Percentiles rank a stretch among this genome's conserved stretches.
Conservation (phyloP, 2,113 vertebrate species). For the Pachycephala philippinensis region DNA sequence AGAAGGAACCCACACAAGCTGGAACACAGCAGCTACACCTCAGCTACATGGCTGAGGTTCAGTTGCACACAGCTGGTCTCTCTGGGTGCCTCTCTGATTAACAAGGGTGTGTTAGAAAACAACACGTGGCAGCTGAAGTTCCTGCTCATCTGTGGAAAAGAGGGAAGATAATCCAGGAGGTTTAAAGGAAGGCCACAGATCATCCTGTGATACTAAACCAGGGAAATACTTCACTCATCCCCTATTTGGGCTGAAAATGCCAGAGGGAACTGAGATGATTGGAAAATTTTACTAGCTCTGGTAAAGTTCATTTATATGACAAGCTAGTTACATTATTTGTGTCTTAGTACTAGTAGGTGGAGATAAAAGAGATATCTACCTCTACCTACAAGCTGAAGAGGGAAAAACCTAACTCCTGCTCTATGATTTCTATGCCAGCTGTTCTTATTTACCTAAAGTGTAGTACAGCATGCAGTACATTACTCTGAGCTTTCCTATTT, state of each 20-base stretch:
- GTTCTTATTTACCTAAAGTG: not conserved
- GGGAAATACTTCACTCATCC: not conserved
- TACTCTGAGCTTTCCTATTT: not conserved
- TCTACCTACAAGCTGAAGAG: not conserved
- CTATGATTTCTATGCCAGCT: not conserved
- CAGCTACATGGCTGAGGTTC: not conserved
- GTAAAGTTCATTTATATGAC: not conserved
- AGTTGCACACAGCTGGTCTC: slow-evolving; percentile 10
- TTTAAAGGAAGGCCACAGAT: not conserved
- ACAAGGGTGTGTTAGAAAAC: slow-evolving; percentile 7
- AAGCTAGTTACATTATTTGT: not conserved
- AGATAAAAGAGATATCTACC: not conserved
- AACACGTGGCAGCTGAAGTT: slow-evolving; percentile 10
- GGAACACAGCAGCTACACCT: not conserved
- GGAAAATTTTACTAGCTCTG: not conserved
- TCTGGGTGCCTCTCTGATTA: slow-evolving; percentile 21
- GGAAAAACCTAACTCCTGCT: not conserved
- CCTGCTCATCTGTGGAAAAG: not conserved
- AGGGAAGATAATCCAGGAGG: not conserved
- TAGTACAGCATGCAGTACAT: not conserved
- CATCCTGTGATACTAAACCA: not conserved
- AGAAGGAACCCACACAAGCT: not conserved
- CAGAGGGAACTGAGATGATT: not conserved
- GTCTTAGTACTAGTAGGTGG: not conserved
- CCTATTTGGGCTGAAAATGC: not conserved